phyloP scores from a whole-genome alignment of 2,888 invertebrate genomes.

The Tinea trinotella region DNA sequence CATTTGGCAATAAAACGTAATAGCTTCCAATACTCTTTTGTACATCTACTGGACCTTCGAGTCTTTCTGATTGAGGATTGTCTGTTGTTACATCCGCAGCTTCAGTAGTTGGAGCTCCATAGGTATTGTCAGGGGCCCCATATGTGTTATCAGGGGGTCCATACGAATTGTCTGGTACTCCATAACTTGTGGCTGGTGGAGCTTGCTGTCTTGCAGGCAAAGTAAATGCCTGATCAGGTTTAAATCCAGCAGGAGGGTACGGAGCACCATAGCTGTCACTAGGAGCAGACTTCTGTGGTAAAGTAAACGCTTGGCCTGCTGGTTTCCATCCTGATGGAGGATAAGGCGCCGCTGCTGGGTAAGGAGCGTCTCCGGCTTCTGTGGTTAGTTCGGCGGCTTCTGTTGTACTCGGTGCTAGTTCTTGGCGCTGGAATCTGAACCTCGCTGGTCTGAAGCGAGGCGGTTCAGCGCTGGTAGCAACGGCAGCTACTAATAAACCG shows the following conservation, averaged over 20 bases:
- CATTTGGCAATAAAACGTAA: constrained; percentile 75
- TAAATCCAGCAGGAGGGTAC: constrained; percentile 60
- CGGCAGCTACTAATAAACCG: constrained; percentile 36
- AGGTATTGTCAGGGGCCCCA: constrained; percentile 26
- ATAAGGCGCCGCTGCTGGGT: constrained; percentile 37
- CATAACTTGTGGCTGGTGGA: constrained; percentile 40
- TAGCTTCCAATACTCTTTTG: constrained; percentile 72
- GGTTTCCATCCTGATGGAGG: constrained; percentile 57
- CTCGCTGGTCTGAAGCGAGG: constrained; percentile 62
- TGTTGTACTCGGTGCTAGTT: constrained; percentile 56
- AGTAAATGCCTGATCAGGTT: constrained; percentile 48
- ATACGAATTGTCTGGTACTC: constrained; percentile 42
- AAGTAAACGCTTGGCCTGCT: constrained; percentile 43
- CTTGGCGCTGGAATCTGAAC: constrained; percentile 59
- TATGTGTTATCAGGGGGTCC: constrained; percentile 43
- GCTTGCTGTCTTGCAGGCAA: constrained; percentile 41
- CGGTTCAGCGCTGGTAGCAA: constrained; percentile 48
- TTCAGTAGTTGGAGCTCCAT: constrained; percentile 26
- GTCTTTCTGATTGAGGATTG: constrained; percentile 45
- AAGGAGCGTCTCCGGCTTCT: constrained; percentile 22
- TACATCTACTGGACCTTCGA: constrained; percentile 48
- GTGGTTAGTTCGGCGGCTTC: constrained; percentile 51
- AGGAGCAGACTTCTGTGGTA: constrained; percentile 39
- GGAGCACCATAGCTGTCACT: constrained; percentile 39
- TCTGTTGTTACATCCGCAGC: constrained; percentile 32